Evolutionary conservation across 2,113 vertebrate genomes (phyloP).

Genomic region (Gymnarchus niloticus): DNA sequence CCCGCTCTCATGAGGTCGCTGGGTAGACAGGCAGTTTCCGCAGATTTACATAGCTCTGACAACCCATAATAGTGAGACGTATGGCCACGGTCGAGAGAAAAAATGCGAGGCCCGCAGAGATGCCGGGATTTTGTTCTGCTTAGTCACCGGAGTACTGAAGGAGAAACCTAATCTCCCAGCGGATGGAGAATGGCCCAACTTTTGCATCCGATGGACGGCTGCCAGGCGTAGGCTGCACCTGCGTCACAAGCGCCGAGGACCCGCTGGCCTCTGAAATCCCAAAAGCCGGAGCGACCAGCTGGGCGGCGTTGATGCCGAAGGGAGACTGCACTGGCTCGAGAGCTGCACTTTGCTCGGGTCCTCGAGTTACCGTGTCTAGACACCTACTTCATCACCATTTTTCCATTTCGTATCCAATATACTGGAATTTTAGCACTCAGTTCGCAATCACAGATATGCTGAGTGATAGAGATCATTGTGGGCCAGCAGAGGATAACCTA

Average conservation of each 20-base stretch:
- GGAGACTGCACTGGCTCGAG: not conserved
- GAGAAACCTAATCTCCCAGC: constrained; percentile 28
- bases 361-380: not conserved
- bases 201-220: constrained; percentile 36
- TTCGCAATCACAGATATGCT: not conserved
- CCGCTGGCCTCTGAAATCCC: not conserved
- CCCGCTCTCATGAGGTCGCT: constrained; percentile 19
- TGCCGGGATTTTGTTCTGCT: constrained; percentile 43
- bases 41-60: constrained; percentile 16
- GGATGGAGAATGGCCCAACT: constrained; percentile 29
- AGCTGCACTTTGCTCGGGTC: not conserved
- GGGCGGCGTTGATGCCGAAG: not conserved
- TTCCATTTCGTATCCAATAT: not conserved
- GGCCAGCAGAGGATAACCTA: not conserved
- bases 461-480: too few relatives aligned
- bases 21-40: constrained; percentile 23
- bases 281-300: not conserved
- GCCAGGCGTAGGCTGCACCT: constrained; percentile 24
- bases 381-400: not conserved
- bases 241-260: constrained; percentile 3
- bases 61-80: constrained; percentile 4
- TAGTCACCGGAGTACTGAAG: constrained; percentile 45
- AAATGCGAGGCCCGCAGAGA: constrained; percentile 19
- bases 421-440: not conserved
- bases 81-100: constrained; percentile 26